Conservation (phyloP, 2,888 invertebrate species). For the Hartigia nigra region DNA sequence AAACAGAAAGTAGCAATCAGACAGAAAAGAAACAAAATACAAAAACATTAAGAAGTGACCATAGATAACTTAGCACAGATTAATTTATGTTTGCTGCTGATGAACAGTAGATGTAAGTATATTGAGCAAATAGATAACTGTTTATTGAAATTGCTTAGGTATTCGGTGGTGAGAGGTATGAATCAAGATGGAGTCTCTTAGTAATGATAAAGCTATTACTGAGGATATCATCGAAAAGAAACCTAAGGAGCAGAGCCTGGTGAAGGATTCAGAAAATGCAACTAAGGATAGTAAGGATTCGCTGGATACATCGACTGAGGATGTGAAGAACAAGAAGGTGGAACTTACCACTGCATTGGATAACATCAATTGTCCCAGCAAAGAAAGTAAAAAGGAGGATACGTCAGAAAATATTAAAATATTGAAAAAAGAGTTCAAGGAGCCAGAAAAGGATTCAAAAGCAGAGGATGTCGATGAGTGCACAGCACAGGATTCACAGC, state of each 20-base stretch:
- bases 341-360: neutral
- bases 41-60: neutral
- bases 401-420: neutral
- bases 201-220: slow-evolving; percentile 13
- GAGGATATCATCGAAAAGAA: slow-evolving; percentile 13
- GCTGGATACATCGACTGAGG: slow-evolving; percentile 10
- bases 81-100: neutral
- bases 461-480: slow-evolving; percentile 14
- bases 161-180: slow-evolving; percentile 6
- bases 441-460: neutral
- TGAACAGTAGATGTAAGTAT: neutral
- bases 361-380: neutral
- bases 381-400: neutral
- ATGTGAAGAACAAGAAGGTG: slow-evolving; percentile 15
- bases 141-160: neutral
- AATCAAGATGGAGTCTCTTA: slow-evolving; percentile 22
- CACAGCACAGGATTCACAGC: slow-evolving; percentile 18
- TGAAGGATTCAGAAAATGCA: slow-evolving; percentile 8
- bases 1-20: neutral
- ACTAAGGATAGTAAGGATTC: neutral
- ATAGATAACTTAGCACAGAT: neutral
- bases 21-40: neutral
- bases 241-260: slow-evolving; percentile 13
- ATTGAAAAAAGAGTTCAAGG: neutral
- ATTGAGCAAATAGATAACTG: slow-evolving; percentile 8